Evolutionary conservation across 2,888 invertebrate genomes (phyloP).

Genomic region (Spisula solida): DNA sequence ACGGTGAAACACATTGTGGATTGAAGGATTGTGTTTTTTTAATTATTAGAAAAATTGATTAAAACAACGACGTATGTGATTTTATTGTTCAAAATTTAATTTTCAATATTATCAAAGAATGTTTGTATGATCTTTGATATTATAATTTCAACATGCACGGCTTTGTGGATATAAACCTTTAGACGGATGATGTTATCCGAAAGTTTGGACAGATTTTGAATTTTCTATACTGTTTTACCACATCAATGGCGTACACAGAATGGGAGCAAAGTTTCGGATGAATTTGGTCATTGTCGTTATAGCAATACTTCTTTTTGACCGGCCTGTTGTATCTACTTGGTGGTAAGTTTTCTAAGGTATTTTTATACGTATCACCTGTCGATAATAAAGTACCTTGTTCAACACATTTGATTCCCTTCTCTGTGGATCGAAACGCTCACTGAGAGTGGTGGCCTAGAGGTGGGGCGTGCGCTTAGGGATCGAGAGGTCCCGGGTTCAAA

Average conservation of each 20-base stretch:
- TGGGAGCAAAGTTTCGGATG: slow-evolving; percentile 47
- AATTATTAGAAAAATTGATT: background rate
- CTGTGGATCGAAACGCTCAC: too few relatives aligned
- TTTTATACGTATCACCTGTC: too few relatives aligned
- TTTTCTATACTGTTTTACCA: slow-evolving; percentile 28
- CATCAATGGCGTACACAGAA: slow-evolving; percentile 46
- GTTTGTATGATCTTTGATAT: background rate
- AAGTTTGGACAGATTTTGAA: slow-evolving; percentile 4
- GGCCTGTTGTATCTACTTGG: slow-evolving; percentile 62
- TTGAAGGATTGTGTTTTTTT: background rate
- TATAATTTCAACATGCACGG: background rate
- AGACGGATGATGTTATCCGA: background rate
- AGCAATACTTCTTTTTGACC: slow-evolving; percentile 42
- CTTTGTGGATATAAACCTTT: background rate
- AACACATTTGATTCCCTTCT: too few relatives aligned
- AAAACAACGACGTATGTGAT: background rate
- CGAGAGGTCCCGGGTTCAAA: too few relatives aligned
- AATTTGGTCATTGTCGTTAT: slow-evolving; percentile 40
- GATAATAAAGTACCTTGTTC: too few relatives aligned
- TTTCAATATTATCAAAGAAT: background rate
- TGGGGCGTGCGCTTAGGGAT: too few relatives aligned
- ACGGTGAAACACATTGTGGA: background rate
- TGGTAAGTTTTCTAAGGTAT: slow-evolving; percentile 55
- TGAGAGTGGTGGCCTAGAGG: too few relatives aligned
- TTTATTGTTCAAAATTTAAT: background rate